Evolutionary conservation across 2,888 invertebrate species (phyloP), one percentile per base, ranked within the genome.

Genomic region (Apocheima hispidaria): DNA sequence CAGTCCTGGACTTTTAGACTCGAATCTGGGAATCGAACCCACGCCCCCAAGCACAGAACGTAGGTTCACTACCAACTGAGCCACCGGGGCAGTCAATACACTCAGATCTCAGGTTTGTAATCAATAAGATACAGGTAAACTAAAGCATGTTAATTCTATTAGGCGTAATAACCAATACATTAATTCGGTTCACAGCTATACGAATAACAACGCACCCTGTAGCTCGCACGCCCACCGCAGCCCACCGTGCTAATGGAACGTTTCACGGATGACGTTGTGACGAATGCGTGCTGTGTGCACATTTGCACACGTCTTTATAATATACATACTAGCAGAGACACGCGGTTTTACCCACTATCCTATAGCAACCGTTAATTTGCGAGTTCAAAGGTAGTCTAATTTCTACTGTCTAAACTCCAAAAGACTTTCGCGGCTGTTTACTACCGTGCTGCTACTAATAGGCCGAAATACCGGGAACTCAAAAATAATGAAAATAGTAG

Each of bases 211-310:
- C 88, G 75, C 90, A 74, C 83, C 85, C 81, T 67, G 84, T 79
- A 85, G 71, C 72, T 56, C 66, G 75, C 41, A n/a, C 41, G 23
- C 82, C 78, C 63, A 68, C 83, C 83, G 66, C 87, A 84, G 78
- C 69, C 83, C 83, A 75, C 83, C 76, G 73, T 77, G 80, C 80
- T 82, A 82, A 83, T 81, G 80, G 75, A 70, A 75, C 74, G 84
- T 88, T 88, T 85, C 84, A 87, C 78, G 84, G 71, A 70, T 63
- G 83, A 82, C 85, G 83, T 85, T 83, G 85, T 85, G 82, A 86
- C 87, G 82, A 86, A 84, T 81, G 81, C 81, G 79, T 80, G 83
- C 71, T 69, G 53, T 68, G 65, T 66, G 57, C 57, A 56, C 60
- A 52, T 68, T 64, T 66, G 57, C 57, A 56, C 60, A 52, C 50